Base-by-base conservation (phyloP, 2,113 vertebrate genomes). In the Stomatorhinus ivindoensis region DNA sequence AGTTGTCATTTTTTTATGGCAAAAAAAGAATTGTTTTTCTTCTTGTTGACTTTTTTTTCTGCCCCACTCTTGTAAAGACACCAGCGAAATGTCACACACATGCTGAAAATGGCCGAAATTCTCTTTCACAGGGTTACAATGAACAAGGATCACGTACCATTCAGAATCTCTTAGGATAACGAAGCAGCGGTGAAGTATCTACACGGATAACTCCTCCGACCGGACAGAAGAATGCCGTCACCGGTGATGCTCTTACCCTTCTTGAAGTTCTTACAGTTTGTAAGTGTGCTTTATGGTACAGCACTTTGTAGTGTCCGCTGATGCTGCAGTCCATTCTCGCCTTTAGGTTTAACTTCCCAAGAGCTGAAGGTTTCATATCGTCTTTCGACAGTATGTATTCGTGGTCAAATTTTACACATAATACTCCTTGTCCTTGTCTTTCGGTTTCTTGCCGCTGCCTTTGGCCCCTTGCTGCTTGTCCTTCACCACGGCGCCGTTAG, bases 341-440 rank as follows among this genome's bases (percentile, higher is more conserved):
- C 94, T 95, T 95, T 96, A 95, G 96, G 15, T 93, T 91, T 94
- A 97, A 96, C 94, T 96, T 96, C 96, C 96, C 96, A 93, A 94
- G 94, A 94, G 94, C 94, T 95, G 93, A 95, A 58, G 53, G n/a
- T 90, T 88, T 80, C 44, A 46, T 21, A 92, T 93, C 65, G 86
- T 93, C 94, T 91, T 92, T 91, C 91, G 91, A 91, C 17, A 89
- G 53, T 48, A 58, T 27, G 24, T 4, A 50, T 17, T 58, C 91
- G 91, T 89, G 55, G 19, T n/a, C 21, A 87, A 17, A 65, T 87
- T 55, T 96, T 98, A 99, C 97, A 99, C 98, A 90, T 99, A 99
- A 94, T 99, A 99, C 93, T 99, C 98, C 94, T 98, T 99, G 96
- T 99, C 98, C 96, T 99, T 99, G 95, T 99, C 98, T 96, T 97